phyloP scores from a whole-genome alignment of 1,140 invertebrate species.

The Cherax quadricarinatus region DNA sequence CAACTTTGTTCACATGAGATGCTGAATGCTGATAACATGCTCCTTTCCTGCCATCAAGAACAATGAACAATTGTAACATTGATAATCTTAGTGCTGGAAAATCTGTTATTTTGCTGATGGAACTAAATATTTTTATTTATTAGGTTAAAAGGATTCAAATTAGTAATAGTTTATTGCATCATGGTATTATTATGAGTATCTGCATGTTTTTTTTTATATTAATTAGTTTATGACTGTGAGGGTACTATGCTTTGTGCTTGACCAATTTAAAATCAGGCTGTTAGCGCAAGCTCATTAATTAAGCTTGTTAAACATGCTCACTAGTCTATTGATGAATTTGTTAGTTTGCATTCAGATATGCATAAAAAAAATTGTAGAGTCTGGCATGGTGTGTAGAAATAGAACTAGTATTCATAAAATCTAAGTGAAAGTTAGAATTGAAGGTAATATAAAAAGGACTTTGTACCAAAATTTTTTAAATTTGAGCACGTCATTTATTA shows the following conservation, averaged over 20 bases:
- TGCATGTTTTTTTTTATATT: conserved; percentile 11
- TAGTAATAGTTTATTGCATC: conserved; percentile 19
- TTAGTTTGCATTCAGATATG: neutral
- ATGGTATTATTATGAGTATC: conserved; percentile 1
- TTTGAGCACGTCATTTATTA: neutral
- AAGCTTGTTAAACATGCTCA: conserved; percentile 27
- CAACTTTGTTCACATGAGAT: neutral
- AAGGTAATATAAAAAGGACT: neutral
- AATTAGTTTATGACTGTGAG: neutral
- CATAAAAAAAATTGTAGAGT: conserved; percentile 6
- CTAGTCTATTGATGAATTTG: conserved; percentile 19
- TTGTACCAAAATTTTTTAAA: neutral
- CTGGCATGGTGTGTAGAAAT: conserved; percentile 30
- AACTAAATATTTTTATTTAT: neutral
- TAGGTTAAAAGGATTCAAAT: neutral
- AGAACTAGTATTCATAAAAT: neutral
- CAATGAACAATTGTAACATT: neutral
- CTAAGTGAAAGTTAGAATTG: neutral
- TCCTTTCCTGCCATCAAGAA: conserved; percentile 1
- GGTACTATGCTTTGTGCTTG: conserved; percentile 25
- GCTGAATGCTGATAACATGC: neutral
- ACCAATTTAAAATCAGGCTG: neutral
- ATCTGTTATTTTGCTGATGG: conserved; percentile 11
- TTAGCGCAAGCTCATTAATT: conserved; percentile 19
- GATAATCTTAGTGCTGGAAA: conserved; percentile 7